Percentiles rank a stretch among this genome's conserved stretches.
These are phyloP conservation scores for Drosophila truncata DNA, from an alignment of 1,140 invertebrate genomes.

Conservation along the genomic window DNA sequence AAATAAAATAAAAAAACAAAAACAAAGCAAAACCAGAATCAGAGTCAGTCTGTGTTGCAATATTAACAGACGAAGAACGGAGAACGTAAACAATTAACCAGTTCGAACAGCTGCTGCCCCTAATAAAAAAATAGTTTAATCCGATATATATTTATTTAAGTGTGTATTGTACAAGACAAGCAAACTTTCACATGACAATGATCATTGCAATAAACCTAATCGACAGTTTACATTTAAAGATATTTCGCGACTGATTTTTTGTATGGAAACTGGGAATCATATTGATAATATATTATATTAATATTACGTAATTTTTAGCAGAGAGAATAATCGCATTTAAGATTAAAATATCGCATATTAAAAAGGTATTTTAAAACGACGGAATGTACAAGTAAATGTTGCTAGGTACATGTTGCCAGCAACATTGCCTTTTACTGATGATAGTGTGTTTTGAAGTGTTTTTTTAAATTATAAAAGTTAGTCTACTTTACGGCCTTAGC, in stretches of 20 bases:
- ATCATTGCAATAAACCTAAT: slow-evolving; percentile 41
- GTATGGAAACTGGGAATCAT: neutral
- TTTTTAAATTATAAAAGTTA: too few relatives aligned
- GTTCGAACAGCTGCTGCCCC: slow-evolving; percentile 1
- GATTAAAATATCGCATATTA: too few relatives aligned
- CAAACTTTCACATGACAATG: slow-evolving; percentile 31
- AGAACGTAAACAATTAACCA: slow-evolving; percentile 13
- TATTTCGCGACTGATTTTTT: neutral
- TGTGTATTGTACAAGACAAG: slow-evolving; percentile 7
- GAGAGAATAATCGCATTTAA: too few relatives aligned
- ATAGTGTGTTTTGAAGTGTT: too few relatives aligned
- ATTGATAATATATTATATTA: neutral
- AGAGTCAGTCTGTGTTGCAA: slow-evolving; percentile 8
- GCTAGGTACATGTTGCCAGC: neutral
- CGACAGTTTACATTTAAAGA: slow-evolving; percentile 16
- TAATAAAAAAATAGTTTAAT: slow-evolving; percentile 4
- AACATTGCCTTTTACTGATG: too few relatives aligned
- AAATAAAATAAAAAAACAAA: neutral
- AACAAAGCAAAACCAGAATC: neutral
- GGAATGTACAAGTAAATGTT: neutral
- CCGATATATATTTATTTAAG: slow-evolving; percentile 15
- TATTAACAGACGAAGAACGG: slow-evolving; percentile 8
- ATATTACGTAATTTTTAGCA: too few relatives aligned
- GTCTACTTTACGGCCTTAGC: too few relatives aligned
- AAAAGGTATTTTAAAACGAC: neutral